A percentile compares a stretch with the other conserved stretches of the same genome.
phyloP scores from a whole-genome alignment of 1,140 invertebrate genomes.

The Hestina assimilis region DNA sequence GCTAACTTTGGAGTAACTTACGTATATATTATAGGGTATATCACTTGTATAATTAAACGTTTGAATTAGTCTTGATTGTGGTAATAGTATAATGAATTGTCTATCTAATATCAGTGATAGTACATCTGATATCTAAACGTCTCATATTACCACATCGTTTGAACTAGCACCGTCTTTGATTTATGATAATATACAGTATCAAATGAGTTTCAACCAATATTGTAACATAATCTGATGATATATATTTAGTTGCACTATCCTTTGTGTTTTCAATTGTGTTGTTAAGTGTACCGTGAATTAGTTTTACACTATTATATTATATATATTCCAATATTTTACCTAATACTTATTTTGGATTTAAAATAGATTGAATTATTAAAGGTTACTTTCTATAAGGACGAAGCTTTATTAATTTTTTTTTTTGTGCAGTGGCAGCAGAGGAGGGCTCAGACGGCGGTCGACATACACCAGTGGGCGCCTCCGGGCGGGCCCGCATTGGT shows the following conservation, averaged over 20 bases:
- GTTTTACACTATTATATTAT: neutral
- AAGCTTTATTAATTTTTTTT: constrained; percentile 1
- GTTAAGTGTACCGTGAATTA: neutral
- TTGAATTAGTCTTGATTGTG: neutral
- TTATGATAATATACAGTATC: constrained; percentile 11
- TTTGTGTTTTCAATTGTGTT: neutral
- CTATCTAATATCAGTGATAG: constrained; percentile 3
- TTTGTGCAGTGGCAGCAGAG: constrained; percentile 68
- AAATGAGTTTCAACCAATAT: constrained; percentile 10
- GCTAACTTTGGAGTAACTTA: constrained; percentile 29
- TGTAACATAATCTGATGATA: constrained; percentile 12
- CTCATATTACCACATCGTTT: constrained; percentile 12
- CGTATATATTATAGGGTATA: neutral
- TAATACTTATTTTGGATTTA: neutral
- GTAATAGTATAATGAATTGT: constrained; percentile 3
- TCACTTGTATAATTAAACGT: neutral
- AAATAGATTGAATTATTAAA: neutral
- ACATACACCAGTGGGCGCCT: constrained; percentile 71
- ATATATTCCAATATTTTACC: too few species aligned
- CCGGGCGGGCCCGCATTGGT: constrained; percentile 84
- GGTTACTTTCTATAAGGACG: neutral
- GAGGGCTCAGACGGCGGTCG: constrained; percentile 59
- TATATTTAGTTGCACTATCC: constrained; percentile 11
- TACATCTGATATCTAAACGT: constrained; percentile 3
- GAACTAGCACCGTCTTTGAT: constrained; percentile 7